Evolutionary conservation across 2,797 vertebrate genomes (phyloP).

Genomic region (Thunnus albacares): DNA sequence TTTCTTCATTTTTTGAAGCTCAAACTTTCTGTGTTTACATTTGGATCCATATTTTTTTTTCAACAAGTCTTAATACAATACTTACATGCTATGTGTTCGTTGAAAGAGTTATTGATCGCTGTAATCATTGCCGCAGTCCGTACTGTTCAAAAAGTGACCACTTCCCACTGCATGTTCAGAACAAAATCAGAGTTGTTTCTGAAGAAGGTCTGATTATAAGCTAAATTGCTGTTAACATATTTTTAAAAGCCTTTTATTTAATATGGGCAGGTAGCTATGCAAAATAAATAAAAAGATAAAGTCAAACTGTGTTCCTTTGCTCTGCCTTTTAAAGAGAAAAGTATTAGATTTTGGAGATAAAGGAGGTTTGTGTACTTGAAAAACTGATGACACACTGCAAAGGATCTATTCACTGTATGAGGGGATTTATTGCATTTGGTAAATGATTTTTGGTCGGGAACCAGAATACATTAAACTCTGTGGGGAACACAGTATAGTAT

Average conservation of each 20-base stretch:
- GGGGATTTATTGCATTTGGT: constrained; percentile 69
- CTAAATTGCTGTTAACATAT: neutral
- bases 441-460: constrained; percentile 69
- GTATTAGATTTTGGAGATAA: constrained; percentile 40
- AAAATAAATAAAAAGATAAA: constrained; percentile 26
- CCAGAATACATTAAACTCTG: constrained; percentile 68
- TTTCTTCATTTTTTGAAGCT: constrained; percentile 4
- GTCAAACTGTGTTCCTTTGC: neutral
- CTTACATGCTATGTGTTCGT: neutral
- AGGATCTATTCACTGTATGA: constrained; percentile 50
- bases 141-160: neutral
- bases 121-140: neutral
- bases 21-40: neutral
- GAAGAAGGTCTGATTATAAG: neutral
- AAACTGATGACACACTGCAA: constrained; percentile 54
- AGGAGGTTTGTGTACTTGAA: constrained; percentile 59
- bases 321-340: neutral
- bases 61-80: neutral
- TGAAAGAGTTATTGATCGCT: neutral
- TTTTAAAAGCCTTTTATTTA: neutral
- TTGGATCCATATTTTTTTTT: neutral
- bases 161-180: neutral
- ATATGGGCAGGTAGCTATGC: neutral
- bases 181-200: too few species aligned
- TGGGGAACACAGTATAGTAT: constrained; percentile 49